These are phyloP conservation scores for Aplidium turbinatum DNA, from an alignment of 23 tunicate species.

Conservation along the genomic window DNA sequence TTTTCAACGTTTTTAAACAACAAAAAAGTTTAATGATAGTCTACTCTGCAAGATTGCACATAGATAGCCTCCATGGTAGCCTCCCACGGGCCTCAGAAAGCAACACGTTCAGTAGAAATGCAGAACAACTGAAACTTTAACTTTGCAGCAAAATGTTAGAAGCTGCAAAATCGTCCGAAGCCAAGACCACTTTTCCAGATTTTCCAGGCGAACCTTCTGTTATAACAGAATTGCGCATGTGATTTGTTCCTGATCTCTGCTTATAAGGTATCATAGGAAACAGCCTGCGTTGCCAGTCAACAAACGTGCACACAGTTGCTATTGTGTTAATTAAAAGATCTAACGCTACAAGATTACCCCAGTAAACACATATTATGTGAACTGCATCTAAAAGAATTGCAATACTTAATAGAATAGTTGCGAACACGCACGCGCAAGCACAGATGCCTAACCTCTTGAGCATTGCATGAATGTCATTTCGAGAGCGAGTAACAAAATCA, in stretches of 20 bases:
- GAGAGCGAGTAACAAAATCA: slow-evolving; percentile 1
- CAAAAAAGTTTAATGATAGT: too few species aligned
- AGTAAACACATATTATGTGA: slow-evolving; percentile 25
- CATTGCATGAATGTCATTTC: slow-evolving; percentile 30
- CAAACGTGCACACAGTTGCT: slow-evolving; percentile 24
- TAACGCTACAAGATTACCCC: slow-evolving; percentile 31
- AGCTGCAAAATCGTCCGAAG: too few species aligned
- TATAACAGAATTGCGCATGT: slow-evolving; percentile 3
- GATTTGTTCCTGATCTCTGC: not conserved
- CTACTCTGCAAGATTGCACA: too few species aligned
- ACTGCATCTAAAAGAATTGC: slow-evolving; percentile 21
- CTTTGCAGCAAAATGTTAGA: too few species aligned
- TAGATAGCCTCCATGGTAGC: too few species aligned
- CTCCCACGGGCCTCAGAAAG: too few species aligned
- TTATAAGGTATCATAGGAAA: slow-evolving; percentile 16
- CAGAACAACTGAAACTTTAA: too few species aligned
- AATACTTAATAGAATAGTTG: slow-evolving; percentile 16
- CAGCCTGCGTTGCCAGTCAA: slow-evolving; percentile 9
- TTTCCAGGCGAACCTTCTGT: slow-evolving; percentile 9
- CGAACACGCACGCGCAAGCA: slow-evolving; percentile 16
- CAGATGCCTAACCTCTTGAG: slow-evolving; percentile 16
- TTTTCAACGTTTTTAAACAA: too few species aligned
- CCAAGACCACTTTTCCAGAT: too few species aligned
- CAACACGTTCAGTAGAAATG: too few species aligned
- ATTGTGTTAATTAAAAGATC: slow-evolving; percentile 28